Percentiles rank a stretch among this genome's conserved stretches.
Evolutionary conservation across 2,888 invertebrate genomes (phyloP).

Genomic region (Eupeodes latifasciatus): DNA sequence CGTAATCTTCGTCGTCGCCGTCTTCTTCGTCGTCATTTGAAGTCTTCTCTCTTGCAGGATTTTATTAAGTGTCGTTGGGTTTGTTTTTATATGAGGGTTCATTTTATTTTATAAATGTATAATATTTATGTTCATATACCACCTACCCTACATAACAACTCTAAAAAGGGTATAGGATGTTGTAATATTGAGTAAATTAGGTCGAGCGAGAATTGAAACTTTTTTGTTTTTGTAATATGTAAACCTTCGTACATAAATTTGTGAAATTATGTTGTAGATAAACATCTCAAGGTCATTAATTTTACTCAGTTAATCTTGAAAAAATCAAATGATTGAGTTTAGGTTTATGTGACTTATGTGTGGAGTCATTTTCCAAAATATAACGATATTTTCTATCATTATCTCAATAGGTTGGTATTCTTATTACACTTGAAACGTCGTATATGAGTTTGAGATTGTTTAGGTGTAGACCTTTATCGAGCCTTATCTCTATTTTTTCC

Average conservation of each 20-base stretch:
- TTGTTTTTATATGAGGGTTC: neutral
- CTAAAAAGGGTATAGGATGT: neutral
- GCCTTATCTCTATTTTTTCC: no score
- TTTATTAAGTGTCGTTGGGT: slow-evolving; percentile 1
- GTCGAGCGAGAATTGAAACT: slow-evolving; percentile 6
- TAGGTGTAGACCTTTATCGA: no score
- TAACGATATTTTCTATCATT: no score
- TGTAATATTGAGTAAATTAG: slow-evolving; percentile 16
- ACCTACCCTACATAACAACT: neutral
- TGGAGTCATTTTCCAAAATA: no score
- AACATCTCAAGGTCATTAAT: slow-evolving; percentile 9
- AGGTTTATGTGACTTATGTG: no score
- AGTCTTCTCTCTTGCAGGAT: neutral
- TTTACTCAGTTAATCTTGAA: neutral
- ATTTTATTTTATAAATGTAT: no score
- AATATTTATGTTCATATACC: neutral
- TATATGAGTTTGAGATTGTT: no score
- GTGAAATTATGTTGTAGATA: neutral
- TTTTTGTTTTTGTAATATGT: neutral
- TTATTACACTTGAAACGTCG: no score
- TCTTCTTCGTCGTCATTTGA: neutral
- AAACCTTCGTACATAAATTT: no score
- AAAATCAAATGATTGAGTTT: no score
- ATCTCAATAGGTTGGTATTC: no score
- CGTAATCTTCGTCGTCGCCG: no score